These are phyloP conservation scores for Astyanax mexicanus DNA, from an alignment of 2,797 vertebrate species.

Conservation along the genomic window DNA sequence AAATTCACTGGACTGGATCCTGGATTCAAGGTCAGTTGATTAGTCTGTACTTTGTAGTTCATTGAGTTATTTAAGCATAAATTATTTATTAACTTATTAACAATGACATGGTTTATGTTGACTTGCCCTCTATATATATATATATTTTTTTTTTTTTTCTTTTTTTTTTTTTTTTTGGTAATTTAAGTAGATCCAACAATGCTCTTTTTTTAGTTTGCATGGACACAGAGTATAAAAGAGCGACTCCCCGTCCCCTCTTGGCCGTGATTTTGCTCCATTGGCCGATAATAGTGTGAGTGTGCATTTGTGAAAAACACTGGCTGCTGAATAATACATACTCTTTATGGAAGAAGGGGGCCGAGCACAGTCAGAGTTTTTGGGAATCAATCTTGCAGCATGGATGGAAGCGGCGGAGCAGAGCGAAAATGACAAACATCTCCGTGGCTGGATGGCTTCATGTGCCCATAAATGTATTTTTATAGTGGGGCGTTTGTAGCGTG, in stretches of 20 bases:
- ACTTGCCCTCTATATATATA: no score
- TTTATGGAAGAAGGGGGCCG: constrained; percentile 71
- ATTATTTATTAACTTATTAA: no score
- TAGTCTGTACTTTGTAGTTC: no score
- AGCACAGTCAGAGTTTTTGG: constrained; percentile 75
- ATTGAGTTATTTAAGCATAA: no score
- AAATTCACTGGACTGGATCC: no score
- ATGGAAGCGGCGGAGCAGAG: constrained; percentile 76
- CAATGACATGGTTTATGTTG: no score
- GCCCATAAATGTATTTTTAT: constrained; percentile 84
- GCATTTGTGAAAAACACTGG: constrained; percentile 67
- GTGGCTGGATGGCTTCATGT: constrained; percentile 79
- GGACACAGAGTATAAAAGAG: constrained; percentile 22
- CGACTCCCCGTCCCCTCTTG: constrained; percentile 60
- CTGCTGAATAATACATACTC: constrained; percentile 80
- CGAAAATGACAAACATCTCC: constrained; percentile 82
- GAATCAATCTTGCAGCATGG: constrained; percentile 79
- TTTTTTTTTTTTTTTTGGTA: no score
- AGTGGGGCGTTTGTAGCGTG: constrained; percentile 58
- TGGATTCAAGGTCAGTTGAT: no score
- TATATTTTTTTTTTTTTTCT: no score
- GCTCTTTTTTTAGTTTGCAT: no score
- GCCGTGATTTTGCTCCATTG: constrained; percentile 64
- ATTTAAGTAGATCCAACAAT: no score
- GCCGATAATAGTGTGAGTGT: constrained; percentile 73